Percentiles rank a stretch among this genome's conserved stretches.
phyloP scores from a whole-genome alignment of 2,113 vertebrate genomes.

The Oncorhynchus gorbuscha region DNA sequence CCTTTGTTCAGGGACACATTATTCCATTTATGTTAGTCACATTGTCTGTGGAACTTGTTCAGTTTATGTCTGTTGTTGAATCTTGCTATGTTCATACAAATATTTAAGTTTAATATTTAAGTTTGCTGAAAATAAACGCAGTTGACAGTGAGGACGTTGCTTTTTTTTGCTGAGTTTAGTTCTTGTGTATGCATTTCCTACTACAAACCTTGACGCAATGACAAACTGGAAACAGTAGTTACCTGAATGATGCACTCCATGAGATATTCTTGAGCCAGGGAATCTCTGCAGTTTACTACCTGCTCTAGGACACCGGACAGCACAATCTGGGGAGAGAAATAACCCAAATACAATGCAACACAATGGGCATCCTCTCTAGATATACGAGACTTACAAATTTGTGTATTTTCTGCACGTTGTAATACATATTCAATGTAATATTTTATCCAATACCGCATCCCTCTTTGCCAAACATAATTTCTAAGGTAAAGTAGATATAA shows the following conservation, averaged over 20 bases:
- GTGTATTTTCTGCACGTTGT: neutral
- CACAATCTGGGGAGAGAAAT: constrained; percentile 79
- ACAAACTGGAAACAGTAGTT: neutral
- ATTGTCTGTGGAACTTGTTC: no score
- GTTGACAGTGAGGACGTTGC: constrained; percentile 52
- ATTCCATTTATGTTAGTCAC: no score
- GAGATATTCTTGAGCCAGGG: constrained; percentile 96
- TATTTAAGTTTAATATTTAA: no score
- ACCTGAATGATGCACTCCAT: constrained; percentile 99
- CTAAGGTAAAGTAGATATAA: neutral
- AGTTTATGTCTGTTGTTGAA: no score
- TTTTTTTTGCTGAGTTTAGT: constrained; percentile 95
- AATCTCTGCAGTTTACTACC: constrained; percentile 97
- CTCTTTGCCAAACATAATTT: neutral
- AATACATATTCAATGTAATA: neutral
- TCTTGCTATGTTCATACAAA: no score
- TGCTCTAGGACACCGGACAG: constrained; percentile 94
- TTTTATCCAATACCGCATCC: neutral
- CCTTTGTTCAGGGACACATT: no score
- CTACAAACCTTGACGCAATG: constrained; percentile 40
- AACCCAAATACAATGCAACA: neutral
- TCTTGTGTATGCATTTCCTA: no score
- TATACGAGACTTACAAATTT: neutral
- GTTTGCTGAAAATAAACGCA: no score
- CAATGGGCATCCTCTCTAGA: neutral